Percentiles rank a stretch among this genome's conserved stretches.
Conservation (phyloP, 1,140 invertebrate genomes). For the Microplitis mediator region DNA sequence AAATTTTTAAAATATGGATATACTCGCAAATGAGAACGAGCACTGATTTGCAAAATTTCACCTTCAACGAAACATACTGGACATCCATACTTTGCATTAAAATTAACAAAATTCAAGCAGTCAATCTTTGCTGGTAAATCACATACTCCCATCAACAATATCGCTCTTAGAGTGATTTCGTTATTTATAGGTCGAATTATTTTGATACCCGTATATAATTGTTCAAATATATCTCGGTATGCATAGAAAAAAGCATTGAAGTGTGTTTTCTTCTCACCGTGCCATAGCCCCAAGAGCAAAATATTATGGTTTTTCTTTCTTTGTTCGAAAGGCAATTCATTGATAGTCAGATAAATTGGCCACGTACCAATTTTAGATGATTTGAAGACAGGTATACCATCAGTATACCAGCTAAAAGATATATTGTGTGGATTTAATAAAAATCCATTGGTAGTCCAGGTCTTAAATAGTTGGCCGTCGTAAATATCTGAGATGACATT, state of each 20-base stretch:
- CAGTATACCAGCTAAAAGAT: conserved; percentile 39
- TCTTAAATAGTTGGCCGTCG: neutral
- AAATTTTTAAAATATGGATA: conserved; percentile 17
- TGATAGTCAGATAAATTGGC: conserved; percentile 45
- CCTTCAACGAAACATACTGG: conserved; percentile 20
- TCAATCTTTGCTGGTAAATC: conserved; percentile 21
- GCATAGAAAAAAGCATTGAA: neutral
- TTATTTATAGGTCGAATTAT: neutral
- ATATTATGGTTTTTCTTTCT: conserved; percentile 35
- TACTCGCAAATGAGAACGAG: conserved; percentile 6
- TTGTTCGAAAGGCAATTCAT: conserved; percentile 41
- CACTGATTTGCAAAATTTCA: conserved; percentile 5
- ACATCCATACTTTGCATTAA: conserved; percentile 28
- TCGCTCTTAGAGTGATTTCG: conserved; percentile 9
- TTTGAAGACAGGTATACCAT: conserved; percentile 47
- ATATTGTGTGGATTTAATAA: conserved; percentile 33
- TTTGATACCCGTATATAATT: conserved; percentile 14
- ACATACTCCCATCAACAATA: conserved; percentile 18
- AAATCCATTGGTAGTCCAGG: neutral
- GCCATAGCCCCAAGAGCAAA: conserved; percentile 36
- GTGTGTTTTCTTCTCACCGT: conserved; percentile 31
- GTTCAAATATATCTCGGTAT: neutral
- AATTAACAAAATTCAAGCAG: conserved; percentile 30
- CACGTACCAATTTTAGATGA: conserved; percentile 45
- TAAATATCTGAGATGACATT: neutral